Evolutionary conservation across 2,113 vertebrate genomes (phyloP).

Genomic region (Lepisosteus osseus): DNA sequence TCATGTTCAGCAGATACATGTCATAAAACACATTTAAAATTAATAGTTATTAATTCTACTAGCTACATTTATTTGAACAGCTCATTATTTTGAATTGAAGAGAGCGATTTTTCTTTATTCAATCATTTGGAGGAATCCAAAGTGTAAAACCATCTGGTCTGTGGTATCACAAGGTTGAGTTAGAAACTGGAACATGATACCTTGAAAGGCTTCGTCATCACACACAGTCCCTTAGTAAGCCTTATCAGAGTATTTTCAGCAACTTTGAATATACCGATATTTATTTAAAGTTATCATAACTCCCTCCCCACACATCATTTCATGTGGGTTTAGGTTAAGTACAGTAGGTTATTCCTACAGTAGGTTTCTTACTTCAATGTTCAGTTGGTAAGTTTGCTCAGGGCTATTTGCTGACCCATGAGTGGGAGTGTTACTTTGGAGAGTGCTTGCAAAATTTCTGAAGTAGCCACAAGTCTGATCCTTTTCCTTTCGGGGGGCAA

Average conservation of each 20-base stretch:
- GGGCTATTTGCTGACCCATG: slow-evolving; percentile 1
- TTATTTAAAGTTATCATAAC: too few relatives aligned
- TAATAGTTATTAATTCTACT: too few relatives aligned
- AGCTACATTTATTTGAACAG: too few relatives aligned
- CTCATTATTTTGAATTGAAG: too few relatives aligned
- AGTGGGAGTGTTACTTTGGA: slow-evolving; percentile 1
- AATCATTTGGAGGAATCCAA: too few relatives aligned
- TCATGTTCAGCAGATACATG: too few relatives aligned
- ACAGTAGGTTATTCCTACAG: background rate
- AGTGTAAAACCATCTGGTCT: background rate
- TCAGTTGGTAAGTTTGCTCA: background rate
- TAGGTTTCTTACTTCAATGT: background rate
- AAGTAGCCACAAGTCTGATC: background rate
- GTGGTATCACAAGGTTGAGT: background rate
- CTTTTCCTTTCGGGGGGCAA: background rate
- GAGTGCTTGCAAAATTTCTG: slow-evolving; percentile 7
- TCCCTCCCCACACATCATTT: background rate
- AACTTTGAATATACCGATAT: background rate
- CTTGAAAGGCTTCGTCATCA: background rate
- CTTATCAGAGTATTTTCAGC: background rate
- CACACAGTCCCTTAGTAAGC: background rate
- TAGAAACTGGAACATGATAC: background rate
- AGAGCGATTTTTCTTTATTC: too few relatives aligned
- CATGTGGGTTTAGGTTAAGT: background rate
- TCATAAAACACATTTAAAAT: too few relatives aligned